These are phyloP conservation scores for Xylocopa sonorina DNA, from an alignment of 1,140 invertebrate species.

Conservation along the genomic window DNA sequence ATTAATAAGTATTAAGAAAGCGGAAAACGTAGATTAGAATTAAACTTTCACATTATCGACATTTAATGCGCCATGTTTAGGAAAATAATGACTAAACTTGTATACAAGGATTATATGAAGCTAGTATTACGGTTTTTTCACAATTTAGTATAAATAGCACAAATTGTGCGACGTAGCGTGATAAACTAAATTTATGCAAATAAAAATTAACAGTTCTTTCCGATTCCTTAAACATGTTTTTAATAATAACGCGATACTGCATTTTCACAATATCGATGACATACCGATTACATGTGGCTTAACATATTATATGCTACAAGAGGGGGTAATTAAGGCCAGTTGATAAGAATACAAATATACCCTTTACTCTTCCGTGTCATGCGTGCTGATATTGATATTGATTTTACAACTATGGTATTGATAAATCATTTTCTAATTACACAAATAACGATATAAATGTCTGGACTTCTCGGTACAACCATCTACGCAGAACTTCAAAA, in stretches of 20 bases:
- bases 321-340: constrained; percentile 66
- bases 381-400: neutral
- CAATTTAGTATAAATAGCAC: too few relatives aligned
- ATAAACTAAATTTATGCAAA: neutral
- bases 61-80: neutral
- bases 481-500: too few relatives aligned
- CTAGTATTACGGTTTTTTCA: too few relatives aligned
- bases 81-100: neutral
- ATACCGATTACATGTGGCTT: constrained; percentile 51
- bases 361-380: constrained; percentile 15
- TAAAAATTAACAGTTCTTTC: too few relatives aligned
- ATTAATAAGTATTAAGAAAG: too few relatives aligned
- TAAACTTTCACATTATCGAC: neutral
- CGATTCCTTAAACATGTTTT: neutral
- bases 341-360: constrained; percentile 60
- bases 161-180: too few relatives aligned
- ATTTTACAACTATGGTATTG: neutral
- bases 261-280: neutral
- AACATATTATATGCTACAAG: constrained; percentile 26
- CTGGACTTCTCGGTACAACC: too few relatives aligned
- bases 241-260: constrained; percentile 10
- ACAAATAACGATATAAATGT: too few relatives aligned
- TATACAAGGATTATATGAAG: too few relatives aligned
- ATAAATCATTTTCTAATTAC: constrained; percentile 1
- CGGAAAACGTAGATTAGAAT: neutral